Base-by-base conservation (phyloP, 2,888 invertebrate genomes). In the Eledone cirrhosa region DNA sequence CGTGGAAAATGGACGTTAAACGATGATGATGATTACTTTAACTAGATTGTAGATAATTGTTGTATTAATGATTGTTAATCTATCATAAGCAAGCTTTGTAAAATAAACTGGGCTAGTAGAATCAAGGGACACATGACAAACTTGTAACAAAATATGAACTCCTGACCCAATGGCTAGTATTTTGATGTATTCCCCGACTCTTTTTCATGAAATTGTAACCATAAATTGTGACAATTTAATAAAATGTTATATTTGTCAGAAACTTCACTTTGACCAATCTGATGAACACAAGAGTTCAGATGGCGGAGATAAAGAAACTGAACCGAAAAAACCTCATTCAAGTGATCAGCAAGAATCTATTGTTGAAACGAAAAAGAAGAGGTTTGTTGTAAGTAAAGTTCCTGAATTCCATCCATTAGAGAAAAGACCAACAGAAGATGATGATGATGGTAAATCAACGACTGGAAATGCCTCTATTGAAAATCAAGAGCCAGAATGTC, bases 361-460 rank as follows among this genome's bases (percentile, higher is more conserved):
- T 11, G 84, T 87, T 29, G 84, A 85, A 76, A 87, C 86, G 78
- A 87, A 86, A 78, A 83, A 85, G 76, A 85, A 85, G 29, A 33
- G 76, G 29, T 76, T 76, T 41, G 80, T 85, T 27, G 86, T 87
- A 19, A 86, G 85, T 81, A 79, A 84, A 78, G 87, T 87, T 0
- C 76, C 80, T 19, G 84, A 85, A 76, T 48, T 48, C 29, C 47
- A 33, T 48, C 48, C 48, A 11, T 76, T 76, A 16, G 76, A 76
- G 48, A 76, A 76, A 48, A 47, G 47, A 22, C 47, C 48, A 59
- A 77, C 82, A 13, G 87, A 85, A 65, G 79, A 81, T 11, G 86
- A 85, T 75, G 88, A 88, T 77, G 86, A 87, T 83, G 86, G 86
- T 48, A 82, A 81, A 33, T 87, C 86, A 79, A 85, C 86, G 41